Conservation (phyloP, 2,113 vertebrate species). For the Clarias batrachus region DNA sequence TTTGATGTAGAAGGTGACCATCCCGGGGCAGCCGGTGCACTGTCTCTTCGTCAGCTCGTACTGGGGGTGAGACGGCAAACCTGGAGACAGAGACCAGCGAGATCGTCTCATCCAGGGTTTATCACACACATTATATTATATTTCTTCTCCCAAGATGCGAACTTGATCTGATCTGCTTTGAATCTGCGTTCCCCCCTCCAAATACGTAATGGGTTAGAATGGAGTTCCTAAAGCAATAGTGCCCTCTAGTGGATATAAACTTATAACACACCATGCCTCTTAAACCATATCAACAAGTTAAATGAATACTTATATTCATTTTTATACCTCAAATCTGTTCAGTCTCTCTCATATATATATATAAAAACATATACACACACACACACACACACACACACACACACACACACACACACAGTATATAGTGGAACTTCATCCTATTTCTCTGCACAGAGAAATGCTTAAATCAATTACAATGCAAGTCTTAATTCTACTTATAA, state of each 20-base stretch:
- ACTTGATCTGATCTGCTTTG: neutral
- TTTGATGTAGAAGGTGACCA: slow-evolving; percentile 88
- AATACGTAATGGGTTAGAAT: neutral
- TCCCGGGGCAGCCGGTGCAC: slow-evolving; percentile 84
- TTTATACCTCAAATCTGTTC: neutral
- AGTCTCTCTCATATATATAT: neutral
- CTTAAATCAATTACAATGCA: neutral
- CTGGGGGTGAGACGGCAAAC: slow-evolving; percentile 87
- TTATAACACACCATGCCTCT: neutral
- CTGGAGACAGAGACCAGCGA: slow-evolving; percentile 60
- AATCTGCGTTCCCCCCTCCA: no score
- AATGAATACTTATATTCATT: neutral
- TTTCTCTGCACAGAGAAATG: neutral
- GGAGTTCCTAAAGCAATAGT: neutral
- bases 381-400: no score
- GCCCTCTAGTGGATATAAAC: neutral
- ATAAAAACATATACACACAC: no score
- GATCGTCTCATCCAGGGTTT: neutral
- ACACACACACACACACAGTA: no score
- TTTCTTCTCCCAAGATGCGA: neutral
- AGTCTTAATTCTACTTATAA: no score
- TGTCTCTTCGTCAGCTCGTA: slow-evolving; percentile 80
- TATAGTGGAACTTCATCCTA: neutral
- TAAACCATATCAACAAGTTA: neutral
- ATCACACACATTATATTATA: no score